Base-by-base conservation (phyloP, 2,113 vertebrate species). In the Oryzias woworae region DNA sequence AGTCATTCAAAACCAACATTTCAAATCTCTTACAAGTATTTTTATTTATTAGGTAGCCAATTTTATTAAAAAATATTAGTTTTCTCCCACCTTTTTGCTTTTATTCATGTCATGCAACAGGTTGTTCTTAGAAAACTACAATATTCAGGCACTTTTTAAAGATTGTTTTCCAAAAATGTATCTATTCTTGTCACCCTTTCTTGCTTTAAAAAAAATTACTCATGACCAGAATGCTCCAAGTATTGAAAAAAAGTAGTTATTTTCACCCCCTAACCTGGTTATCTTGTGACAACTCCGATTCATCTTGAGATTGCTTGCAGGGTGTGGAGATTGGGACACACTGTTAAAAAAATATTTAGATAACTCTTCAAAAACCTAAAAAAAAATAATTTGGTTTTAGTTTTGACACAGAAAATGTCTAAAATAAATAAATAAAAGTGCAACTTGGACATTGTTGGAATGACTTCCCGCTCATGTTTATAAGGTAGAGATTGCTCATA, bases 391-490 rank as follows among this genome's bases (percentile, higher is more conserved):
- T 70, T 90, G 88, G 80, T 88, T 89, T 88, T 83, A 78, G 58
- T 85, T 80, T 61, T 79, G 74, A 16, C 17, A 2, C 24, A 2
- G 17, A n/a, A n/a, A n/a, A n/a, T 48, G 47, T 48, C n/a, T 77
- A 76, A 89, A 69, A 5, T 43, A 71, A 62, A 66, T 83, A 82
- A 79, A 71, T 65, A 12, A 10, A 36, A 14, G 52, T 48, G 23
- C 75, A 54, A 53, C 50, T 52, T 82, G 82, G 87, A 80, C 86
- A 78, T 83, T 79, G 55, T 47, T 77, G 91, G 90, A 94, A 95
- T 95, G 94, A 94, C 94, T 93, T 92, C 87, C 87, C 91, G 91
- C 91, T 93, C 92, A 89, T 82, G 52, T 68, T 87, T 87, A 89
- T 93, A 90, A 89, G 86, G 90, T 92, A 87, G 82, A 85, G 85